Evolutionary conservation across 2,888 invertebrate species (phyloP), one percentile per base, ranked within the genome.

Genomic region (Sturmia bella): DNA sequence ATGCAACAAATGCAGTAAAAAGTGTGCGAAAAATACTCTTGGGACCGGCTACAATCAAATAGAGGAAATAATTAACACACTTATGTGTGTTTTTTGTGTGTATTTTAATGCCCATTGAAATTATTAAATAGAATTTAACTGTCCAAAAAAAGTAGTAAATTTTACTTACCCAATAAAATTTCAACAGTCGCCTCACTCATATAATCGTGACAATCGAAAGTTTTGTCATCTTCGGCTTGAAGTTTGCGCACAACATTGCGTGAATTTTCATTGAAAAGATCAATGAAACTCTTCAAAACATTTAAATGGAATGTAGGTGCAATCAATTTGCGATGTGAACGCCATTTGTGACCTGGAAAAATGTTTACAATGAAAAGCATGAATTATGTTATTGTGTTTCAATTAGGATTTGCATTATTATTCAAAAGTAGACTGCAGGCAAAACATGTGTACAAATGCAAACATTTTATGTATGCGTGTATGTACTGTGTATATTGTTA

Each of bases 271-370:
- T 96, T 96, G 92, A 96, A 96, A 41, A 96, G 92, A 87, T 95
- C 95, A 87, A 96, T 95, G 92, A 96, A 96, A 86, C 95, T 95
- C 92, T 96, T 96, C 85, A 96, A 91, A 1, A 96, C 96, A 90
- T 96, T 96, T 91, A 96, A 92, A 89, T 96, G 96, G 94, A 96
- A 96, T 83, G 96, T 96, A 56, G 96, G 96, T 11, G 96, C 96
- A 85, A 96, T 96, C 85, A 96, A 91, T 92, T 96, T 96, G 86
- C 96, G 94, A 89, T 96, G 96, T 19, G 95, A 93, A 64, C 95
- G 93, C 96, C 96, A 96, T 93, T 96, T 96, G 86, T 94, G 94
- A 88, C 95, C 95, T 95, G 86, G 19, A 77, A 66, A 72, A 54
- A 27, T 64, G 24, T 52, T 52, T 45, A 61, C 69, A 76, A 72